phyloP scores from a whole-genome alignment of 2,113 vertebrate species.

The Desmodus rotundus region DNA sequence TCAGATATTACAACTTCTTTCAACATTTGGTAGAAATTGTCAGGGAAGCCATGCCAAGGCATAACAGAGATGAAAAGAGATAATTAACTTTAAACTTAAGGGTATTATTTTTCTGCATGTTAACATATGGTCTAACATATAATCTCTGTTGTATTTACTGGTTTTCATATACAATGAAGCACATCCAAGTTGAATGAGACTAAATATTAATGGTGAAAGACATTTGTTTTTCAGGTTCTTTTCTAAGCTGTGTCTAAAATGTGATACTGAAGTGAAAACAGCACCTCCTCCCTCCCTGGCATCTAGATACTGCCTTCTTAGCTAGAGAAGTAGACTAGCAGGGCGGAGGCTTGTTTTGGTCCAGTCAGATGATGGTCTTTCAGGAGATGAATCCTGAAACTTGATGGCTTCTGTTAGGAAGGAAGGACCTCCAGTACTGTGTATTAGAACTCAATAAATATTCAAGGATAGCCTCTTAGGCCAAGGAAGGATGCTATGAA shows the following conservation, averaged over 20 bases:
- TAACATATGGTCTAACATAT: background rate
- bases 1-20: conserved; percentile 4
- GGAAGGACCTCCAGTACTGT: background rate
- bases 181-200: background rate
- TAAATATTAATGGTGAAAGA: background rate
- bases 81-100: background rate
- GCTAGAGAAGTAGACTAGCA: background rate
- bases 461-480: background rate
- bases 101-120: background rate
- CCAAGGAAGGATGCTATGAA: background rate
- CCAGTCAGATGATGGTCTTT: background rate
- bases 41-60: background rate
- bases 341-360: background rate
- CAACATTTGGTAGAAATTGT: conserved; percentile 17
- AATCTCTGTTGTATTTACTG: background rate
- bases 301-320: background rate
- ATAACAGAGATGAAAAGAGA: background rate
- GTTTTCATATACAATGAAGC: background rate
- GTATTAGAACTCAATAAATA: background rate
- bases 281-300: background rate
- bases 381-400: background rate
- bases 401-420: background rate
- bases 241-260: background rate
- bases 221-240: background rate
- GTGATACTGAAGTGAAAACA: background rate